phyloP scores from a whole-genome alignment of 2,113 vertebrate genomes.

The Peromyscus leucopus region DNA sequence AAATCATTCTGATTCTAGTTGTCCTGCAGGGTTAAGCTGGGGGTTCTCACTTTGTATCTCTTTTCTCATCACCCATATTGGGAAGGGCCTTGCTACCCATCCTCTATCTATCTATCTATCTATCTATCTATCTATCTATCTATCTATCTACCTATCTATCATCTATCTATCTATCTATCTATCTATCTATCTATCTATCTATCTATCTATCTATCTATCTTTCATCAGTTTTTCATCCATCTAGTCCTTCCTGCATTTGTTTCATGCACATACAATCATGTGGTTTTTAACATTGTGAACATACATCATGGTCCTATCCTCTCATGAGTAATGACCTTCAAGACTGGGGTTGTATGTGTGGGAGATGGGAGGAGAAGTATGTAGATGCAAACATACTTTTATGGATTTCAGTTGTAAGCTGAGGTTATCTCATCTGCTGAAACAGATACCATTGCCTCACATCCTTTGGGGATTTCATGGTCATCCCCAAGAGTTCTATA shows the following conservation, averaged over 20 bases:
- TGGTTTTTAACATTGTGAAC: neutral
- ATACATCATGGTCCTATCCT: neutral
- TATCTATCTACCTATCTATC: too few relatives aligned
- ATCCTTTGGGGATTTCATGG: conserved; percentile 29
- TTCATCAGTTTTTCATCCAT: neutral
- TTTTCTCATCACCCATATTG: neutral
- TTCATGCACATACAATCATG: neutral
- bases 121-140: neutral
- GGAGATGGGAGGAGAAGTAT: neutral
- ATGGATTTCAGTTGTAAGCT: neutral
- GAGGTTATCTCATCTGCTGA: neutral
- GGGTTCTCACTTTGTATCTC: neutral
- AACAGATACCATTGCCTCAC: conserved; percentile 9
- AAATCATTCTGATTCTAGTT: neutral
- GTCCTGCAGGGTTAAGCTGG: neutral
- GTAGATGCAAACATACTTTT: neutral
- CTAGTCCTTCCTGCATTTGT: neutral
- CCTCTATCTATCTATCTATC: neutral
- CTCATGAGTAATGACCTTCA: neutral
- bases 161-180: neutral
- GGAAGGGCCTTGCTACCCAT: neutral
- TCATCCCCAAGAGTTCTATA: neutral
- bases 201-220: neutral
- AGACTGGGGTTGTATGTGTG: neutral
- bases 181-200: neutral